These are phyloP conservation scores for Dendrolimus houi DNA, from an alignment of 2,888 invertebrate species.

Conservation along the genomic window DNA sequence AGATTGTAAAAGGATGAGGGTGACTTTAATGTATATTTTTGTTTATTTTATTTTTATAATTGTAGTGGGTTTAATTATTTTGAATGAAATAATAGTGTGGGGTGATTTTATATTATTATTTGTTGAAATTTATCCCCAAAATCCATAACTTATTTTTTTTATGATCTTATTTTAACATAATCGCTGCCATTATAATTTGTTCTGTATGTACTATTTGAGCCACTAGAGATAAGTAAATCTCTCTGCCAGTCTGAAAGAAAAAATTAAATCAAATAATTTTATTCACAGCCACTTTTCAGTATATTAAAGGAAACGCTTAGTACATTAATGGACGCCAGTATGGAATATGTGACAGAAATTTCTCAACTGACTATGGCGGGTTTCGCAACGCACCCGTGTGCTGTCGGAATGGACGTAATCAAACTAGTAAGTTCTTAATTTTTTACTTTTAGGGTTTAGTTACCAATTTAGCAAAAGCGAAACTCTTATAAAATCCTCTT, in stretches of 20 bases:
- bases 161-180: too few relatives aligned
- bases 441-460: neutral
- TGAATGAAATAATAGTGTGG: too few relatives aligned
- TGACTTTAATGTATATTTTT: too few relatives aligned
- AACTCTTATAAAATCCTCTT: neutral
- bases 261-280: neutral
- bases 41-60: too few relatives aligned
- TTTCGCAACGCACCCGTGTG: conserved; percentile 81
- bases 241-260: neutral
- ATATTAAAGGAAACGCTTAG: conserved; percentile 84
- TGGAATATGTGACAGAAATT: conserved; percentile 81
- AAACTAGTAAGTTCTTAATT: conserved; percentile 77
- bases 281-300: conserved; percentile 80
- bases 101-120: too few relatives aligned
- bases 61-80: too few relatives aligned
- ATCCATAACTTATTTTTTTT: too few relatives aligned
- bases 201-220: too few relatives aligned
- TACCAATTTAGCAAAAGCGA: neutral
- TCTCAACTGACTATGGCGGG: conserved; percentile 81
- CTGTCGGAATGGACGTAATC: conserved; percentile 82
- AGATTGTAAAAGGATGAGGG: too few relatives aligned
- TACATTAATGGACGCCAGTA: conserved; percentile 82
- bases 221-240: too few relatives aligned
- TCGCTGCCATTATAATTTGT: too few relatives aligned
- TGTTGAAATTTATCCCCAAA: too few relatives aligned